phyloP scores from a whole-genome alignment of 2,113 vertebrate species.

The Phylloscopus trochilus region DNA sequence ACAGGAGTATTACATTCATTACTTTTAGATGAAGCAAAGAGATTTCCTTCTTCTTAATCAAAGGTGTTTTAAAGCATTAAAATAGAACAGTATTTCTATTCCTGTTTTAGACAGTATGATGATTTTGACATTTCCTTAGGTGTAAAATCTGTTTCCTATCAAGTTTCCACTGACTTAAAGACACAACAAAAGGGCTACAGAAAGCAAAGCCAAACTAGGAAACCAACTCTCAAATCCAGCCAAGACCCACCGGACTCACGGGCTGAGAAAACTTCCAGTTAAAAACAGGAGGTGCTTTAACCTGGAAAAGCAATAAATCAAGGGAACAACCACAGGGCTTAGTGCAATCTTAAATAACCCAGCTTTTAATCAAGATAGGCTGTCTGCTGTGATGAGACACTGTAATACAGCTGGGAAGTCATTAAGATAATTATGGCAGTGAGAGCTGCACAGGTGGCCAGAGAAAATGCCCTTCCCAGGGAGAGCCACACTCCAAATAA shows the following conservation, averaged over 20 bases:
- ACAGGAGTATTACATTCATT: background rate
- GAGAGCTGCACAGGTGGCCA: background rate
- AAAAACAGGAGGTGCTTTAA: background rate
- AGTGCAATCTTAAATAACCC: background rate
- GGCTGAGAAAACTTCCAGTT: background rate
- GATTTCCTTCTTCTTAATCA: background rate
- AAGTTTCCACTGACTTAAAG: background rate
- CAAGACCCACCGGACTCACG: background rate
- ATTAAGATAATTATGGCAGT: background rate
- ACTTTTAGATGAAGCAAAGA: background rate
- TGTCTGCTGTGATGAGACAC: background rate
- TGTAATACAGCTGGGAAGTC: background rate
- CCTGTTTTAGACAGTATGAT: background rate
- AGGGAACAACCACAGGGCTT: background rate
- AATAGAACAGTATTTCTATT: background rate
- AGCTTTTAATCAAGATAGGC: background rate
- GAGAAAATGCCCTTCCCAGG: background rate
- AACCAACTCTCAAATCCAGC: background rate
- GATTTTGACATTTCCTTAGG: background rate
- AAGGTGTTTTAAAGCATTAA: background rate
- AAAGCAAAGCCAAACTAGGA: background rate
- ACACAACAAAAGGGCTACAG: background rate
- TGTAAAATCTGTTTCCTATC: background rate
- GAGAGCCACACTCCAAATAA: background rate
- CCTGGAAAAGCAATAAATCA: background rate